phyloP scores from a whole-genome alignment of 1,140 invertebrate genomes.

The Helicoverpa zea region DNA sequence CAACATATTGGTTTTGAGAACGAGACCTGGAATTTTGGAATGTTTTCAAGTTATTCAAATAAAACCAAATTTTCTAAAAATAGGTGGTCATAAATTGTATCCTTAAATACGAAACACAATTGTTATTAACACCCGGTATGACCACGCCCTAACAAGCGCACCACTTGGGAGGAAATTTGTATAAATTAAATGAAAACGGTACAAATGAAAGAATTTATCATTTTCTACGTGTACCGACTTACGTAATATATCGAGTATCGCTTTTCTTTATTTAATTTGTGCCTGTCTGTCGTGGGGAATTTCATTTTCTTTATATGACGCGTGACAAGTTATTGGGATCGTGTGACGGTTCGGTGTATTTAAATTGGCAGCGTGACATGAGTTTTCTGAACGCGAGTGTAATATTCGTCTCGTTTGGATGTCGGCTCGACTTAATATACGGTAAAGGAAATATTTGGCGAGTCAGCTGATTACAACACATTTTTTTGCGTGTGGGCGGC shows the following conservation, averaged over 20 bases:
- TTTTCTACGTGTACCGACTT: slow-evolving; percentile 60
- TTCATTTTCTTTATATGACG: slow-evolving; percentile 45
- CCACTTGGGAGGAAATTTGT: slow-evolving; percentile 59
- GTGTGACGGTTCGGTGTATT: slow-evolving; percentile 37
- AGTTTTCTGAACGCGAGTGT: slow-evolving; percentile 23
- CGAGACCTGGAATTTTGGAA: no score
- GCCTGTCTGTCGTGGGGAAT: slow-evolving; percentile 50
- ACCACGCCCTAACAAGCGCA: slow-evolving; percentile 42
- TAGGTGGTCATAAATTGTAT: neutral
- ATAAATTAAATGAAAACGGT: slow-evolving; percentile 66
- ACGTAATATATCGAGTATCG: slow-evolving; percentile 59
- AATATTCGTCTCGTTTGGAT: slow-evolving; percentile 31
- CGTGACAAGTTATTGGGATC: slow-evolving; percentile 51
- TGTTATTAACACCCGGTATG: slow-evolving; percentile 8
- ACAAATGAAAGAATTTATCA: slow-evolving; percentile 72
- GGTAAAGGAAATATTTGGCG: slow-evolving; percentile 32
- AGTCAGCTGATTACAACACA: slow-evolving; percentile 20
- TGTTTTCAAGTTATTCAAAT: no score
- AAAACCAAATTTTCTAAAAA: no score
- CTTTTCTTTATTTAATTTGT: slow-evolving; percentile 66
- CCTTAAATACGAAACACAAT: slow-evolving; percentile 6
- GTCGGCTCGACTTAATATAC: slow-evolving; percentile 25
- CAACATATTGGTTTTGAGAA: no score
- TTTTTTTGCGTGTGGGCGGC: neutral
- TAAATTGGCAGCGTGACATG: slow-evolving; percentile 40